Evolutionary conservation across 2,888 invertebrate species (phyloP).

Genomic region (Chaitophorus viminalis): DNA sequence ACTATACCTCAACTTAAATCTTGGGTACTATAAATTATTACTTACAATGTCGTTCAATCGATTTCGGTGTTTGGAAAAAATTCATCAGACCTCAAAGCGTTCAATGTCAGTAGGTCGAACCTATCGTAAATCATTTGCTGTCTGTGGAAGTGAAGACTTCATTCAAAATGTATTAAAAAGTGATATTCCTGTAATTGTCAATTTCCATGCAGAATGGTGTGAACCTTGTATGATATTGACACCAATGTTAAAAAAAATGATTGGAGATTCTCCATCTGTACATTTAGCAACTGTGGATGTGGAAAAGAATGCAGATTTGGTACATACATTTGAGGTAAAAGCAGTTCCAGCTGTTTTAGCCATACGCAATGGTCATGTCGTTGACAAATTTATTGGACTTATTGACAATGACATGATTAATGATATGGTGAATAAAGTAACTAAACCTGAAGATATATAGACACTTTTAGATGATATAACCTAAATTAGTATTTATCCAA

Average conservation of each 20-base stretch:
- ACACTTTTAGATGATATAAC: background rate
- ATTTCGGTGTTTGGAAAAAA: constrained; percentile 48
- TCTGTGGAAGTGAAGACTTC: constrained; percentile 65
- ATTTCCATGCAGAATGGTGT: constrained; percentile 92
- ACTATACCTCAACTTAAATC: constrained; percentile 69
- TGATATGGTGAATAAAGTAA: constrained; percentile 51
- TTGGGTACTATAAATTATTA: constrained; percentile 67
- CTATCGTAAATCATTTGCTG: constrained; percentile 63
- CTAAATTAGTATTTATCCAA: background rate
- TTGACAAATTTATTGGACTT: constrained; percentile 89
- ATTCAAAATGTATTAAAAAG: constrained; percentile 74
- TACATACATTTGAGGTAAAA: constrained; percentile 75
- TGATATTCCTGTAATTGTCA: constrained; percentile 85
- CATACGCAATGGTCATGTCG: constrained; percentile 82
- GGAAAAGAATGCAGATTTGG: constrained; percentile 82
- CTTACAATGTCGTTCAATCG: constrained; percentile 44
- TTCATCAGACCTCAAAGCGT: constrained; percentile 39
- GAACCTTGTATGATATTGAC: constrained; percentile 89
- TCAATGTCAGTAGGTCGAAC: constrained; percentile 43
- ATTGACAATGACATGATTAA: constrained; percentile 85
- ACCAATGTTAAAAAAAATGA: constrained; percentile 81
- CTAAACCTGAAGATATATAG: constrained; percentile 43
- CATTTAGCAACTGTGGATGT: constrained; percentile 86
- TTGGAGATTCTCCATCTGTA: constrained; percentile 78
- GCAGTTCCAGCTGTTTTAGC: constrained; percentile 71